phyloP scores from a whole-genome alignment of 2,113 vertebrate species.

The Salvelinus sp. region DNA sequence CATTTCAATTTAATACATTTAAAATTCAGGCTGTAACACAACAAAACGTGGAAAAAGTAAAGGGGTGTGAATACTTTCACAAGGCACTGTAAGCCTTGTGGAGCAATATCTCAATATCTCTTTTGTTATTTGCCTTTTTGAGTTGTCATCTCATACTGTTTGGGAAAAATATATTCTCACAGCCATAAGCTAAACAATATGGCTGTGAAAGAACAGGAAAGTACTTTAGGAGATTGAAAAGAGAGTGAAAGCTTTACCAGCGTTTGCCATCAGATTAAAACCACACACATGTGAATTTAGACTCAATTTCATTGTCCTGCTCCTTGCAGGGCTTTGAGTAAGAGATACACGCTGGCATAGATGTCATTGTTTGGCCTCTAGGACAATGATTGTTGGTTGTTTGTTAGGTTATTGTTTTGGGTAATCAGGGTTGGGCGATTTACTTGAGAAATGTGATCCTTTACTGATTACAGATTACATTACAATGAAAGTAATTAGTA shows the following conservation, averaged over 20 bases:
- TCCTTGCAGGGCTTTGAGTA: neutral
- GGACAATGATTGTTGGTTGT: neutral
- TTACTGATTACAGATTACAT: no score
- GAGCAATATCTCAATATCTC: neutral
- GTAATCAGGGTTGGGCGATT: no score
- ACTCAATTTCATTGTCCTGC: neutral
- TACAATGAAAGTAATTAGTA: no score
- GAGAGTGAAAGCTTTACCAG: neutral
- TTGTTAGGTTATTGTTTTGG: no score
- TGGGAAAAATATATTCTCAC: neutral
- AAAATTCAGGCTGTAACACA: no score
- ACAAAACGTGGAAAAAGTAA: no score
- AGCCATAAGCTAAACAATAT: neutral
- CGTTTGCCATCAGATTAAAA: neutral
- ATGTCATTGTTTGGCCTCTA: neutral
- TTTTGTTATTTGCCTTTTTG: neutral
- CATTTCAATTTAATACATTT: no score
- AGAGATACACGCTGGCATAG: neutral
- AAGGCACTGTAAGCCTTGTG: neutral
- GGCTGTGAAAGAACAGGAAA: neutral
- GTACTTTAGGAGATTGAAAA: neutral
- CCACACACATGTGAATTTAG: neutral
- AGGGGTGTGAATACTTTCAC: no score
- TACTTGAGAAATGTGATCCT: neutral
- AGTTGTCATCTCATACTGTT: slow-evolving; percentile 1